Percentiles rank a stretch among this genome's conserved stretches.
phyloP scores from a whole-genome alignment of 2,888 invertebrate species.

The Plebejus anna region DNA sequence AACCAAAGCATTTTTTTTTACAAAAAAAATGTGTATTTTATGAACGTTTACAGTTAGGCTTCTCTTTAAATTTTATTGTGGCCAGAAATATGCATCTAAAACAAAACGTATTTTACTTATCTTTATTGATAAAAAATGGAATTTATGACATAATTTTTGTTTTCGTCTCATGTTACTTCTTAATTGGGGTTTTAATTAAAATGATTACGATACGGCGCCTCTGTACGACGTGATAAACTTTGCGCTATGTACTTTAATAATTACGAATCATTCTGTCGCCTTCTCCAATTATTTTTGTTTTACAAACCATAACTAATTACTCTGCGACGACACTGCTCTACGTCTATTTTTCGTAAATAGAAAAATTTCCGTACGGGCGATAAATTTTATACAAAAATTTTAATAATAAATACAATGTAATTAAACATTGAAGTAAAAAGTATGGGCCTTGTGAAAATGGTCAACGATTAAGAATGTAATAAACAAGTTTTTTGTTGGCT shows the following conservation, averaged over 20 bases:
- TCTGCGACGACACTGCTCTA: constrained; percentile 13
- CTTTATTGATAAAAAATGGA: constrained; percentile 20
- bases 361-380: neutral
- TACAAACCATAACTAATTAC: constrained; percentile 13
- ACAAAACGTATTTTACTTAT: constrained; percentile 2
- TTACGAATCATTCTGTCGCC: neutral
- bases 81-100: constrained; percentile 4
- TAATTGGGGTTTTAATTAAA: constrained; percentile 26
- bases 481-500: constrained; percentile 19
- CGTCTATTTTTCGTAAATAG: neutral
- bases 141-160: constrained; percentile 9
- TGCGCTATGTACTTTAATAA: constrained; percentile 2
- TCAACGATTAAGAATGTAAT: constrained; percentile 15
- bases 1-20: neutral
- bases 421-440: constrained; percentile 3
- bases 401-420: neutral
- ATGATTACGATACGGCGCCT: constrained; percentile 23
- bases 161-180: constrained; percentile 25
- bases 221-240: neutral
- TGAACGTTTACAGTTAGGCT: neutral
- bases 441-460: neutral
- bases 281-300: constrained; percentile 11
- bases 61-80: neutral
- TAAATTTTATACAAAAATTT: constrained; percentile 14
- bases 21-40: neutral